A percentile compares a stretch with the other conserved stretches of the same genome.
Evolutionary conservation across 1,140 invertebrate species (phyloP).

Genomic region (Drosophila jambulina): DNA sequence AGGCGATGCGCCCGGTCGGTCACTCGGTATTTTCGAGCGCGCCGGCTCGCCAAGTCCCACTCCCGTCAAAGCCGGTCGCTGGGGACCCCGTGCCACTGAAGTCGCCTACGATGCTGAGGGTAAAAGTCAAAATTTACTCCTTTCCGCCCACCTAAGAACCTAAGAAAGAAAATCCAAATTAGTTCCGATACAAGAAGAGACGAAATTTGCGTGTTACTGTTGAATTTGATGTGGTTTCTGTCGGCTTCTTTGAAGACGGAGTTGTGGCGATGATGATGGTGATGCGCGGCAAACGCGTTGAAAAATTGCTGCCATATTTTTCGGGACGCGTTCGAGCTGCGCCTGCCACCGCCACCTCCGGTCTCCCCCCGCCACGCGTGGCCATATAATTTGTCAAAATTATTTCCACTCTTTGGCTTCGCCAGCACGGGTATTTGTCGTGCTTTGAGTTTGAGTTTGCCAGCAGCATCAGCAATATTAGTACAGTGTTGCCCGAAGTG

Average conservation of each 20-base stretch:
- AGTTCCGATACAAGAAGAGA: conserved; percentile 69
- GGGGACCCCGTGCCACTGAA: conserved; percentile 88
- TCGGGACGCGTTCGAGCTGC: conserved; percentile 50
- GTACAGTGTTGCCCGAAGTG: conserved; percentile 46
- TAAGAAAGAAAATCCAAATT: conserved; percentile 34
- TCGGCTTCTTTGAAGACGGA: conserved; percentile 55
- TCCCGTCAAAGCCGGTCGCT: conserved; percentile 89
- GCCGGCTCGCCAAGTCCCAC: conserved; percentile 87
- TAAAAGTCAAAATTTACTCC: conserved; percentile 85
- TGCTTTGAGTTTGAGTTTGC: conserved; percentile 54
- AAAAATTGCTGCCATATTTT: conserved; percentile 76
- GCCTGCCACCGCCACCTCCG: neutral
- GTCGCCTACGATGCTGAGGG: conserved; percentile 90
- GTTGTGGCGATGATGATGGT: conserved; percentile 17
- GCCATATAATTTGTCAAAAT: conserved; percentile 68
- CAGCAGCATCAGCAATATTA: conserved; percentile 69
- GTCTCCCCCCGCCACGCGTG: conserved; percentile 25
- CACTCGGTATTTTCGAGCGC: conserved; percentile 84
- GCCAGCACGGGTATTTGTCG: conserved; percentile 49
- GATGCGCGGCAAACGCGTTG: conserved; percentile 49
- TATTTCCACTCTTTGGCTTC: conserved; percentile 62
- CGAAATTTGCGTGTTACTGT: conserved; percentile 67
- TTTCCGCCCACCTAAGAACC: conserved; percentile 23
- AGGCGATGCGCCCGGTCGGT: conserved; percentile 67
- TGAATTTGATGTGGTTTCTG: conserved; percentile 53